Evolutionary conservation across 2,888 invertebrate genomes (phyloP), one percentile per base, ranked within the genome.

Genomic region (Phortica magna): DNA sequence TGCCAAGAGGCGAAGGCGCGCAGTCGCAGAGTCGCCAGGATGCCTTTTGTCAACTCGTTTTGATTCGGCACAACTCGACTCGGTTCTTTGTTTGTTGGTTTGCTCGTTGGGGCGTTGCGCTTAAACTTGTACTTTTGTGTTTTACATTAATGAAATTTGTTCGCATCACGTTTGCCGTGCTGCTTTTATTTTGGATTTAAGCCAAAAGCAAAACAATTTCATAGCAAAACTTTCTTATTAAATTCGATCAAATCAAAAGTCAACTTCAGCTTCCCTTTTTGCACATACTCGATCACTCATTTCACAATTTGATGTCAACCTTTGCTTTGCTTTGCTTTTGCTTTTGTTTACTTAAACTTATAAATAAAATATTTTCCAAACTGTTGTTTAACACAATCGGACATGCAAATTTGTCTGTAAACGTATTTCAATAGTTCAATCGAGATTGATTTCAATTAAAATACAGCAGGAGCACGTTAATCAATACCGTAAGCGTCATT

Each of bases 81-180:
- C 14, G 12, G 17, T 59, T 59, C n/a, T 59, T 59, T 59, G 59
- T n/a, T 59, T 12, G n/a, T n/a, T 59, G 10, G 55, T 77, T 76
- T 79, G 75, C 41, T 39, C 74, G 22, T 64, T 53, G 53, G 67
- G n/a, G 31, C 17, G 76, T 77, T 76, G 77, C 78, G 85, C 81
- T 80, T 87, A 88, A 85, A 85, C 85, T 85, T 88, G 85, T 88
- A 88, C 17, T 84, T 82, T 85, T 80, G 83, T 89, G 89, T 89
- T 87, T 83, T 84, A 89, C 89, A 89, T 86, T 85, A 88, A 87
- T 84, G 87, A 89, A 89, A 89, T 89, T 89, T 90, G 90, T 89
- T 89, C 82, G 87, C 85, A 88, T 89, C 89, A 89, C 89, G 90
- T 90, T 82, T 86, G 22, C 4, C 48, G 48, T 48, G 61, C 17